These are phyloP conservation scores for Nannobrachium achirus DNA, from an alignment of 2,113 vertebrate genomes.

Conservation along the genomic window DNA sequence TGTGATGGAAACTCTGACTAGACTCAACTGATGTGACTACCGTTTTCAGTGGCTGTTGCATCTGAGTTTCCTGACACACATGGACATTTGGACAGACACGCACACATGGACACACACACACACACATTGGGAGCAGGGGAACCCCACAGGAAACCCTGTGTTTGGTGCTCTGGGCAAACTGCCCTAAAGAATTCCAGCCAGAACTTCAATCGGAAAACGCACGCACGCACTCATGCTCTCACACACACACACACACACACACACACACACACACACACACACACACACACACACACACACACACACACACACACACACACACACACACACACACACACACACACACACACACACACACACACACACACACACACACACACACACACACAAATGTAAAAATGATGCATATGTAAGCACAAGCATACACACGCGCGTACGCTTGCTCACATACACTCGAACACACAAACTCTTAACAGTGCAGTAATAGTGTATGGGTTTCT, in stretches of 20 bases:
- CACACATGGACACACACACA: neutral
- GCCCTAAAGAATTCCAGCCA: constrained; percentile 48
- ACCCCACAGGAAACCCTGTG: constrained; percentile 62
- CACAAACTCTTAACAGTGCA: constrained; percentile 11
- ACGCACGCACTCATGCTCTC: neutral
- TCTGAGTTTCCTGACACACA: neutral
- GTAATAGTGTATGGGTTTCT: neutral
- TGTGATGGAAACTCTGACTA: constrained; percentile 25
- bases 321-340: constrained; percentile 10
- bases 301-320: neutral
- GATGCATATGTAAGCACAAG: neutral
- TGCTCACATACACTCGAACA: neutral
- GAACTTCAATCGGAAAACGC: constrained; percentile 2
- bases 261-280: constrained; percentile 1
- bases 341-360: constrained; percentile 13
- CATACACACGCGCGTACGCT: neutral
- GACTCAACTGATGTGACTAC: constrained; percentile 8
- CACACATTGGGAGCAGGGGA: constrained; percentile 35
- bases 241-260: neutral
- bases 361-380: neutral
- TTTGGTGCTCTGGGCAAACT: constrained; percentile 55
- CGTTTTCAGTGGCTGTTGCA: constrained; percentile 21
- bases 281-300: constrained; percentile 1
- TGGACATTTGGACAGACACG: neutral
- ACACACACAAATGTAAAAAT: neutral